phyloP scores from a whole-genome alignment of 2,797 vertebrate species.

The Acipenser ruthenus region DNA sequence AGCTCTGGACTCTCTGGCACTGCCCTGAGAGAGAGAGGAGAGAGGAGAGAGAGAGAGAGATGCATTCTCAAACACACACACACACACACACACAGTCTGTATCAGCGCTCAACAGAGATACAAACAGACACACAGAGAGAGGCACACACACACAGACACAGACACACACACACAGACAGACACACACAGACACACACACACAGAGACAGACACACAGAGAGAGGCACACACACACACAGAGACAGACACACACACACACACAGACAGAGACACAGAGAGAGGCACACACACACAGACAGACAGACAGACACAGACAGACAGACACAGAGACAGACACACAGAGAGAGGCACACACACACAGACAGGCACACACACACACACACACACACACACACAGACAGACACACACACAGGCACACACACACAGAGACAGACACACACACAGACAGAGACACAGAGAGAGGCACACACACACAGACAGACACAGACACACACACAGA shows the following conservation, averaged over 20 bases:
- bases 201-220: not conserved
- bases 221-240: slow-evolving; percentile 6
- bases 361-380: not conserved
- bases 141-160: too few species aligned
- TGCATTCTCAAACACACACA: not conserved
- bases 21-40: too few species aligned
- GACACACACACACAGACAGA: too few species aligned
- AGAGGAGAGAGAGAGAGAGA: too few species aligned
- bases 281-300: slow-evolving; percentile 29
- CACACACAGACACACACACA: too few species aligned
- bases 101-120: too few species aligned
- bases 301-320: slow-evolving; percentile 30
- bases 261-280: slow-evolving; percentile 7
- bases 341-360: too few species aligned
- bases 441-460: slow-evolving; percentile 3
- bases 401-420: slow-evolving; percentile 4
- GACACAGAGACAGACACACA: slow-evolving; percentile 29
- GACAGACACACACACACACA: slow-evolving; percentile 5
- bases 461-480: slow-evolving; percentile 25
- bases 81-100: not conserved
- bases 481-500: slow-evolving; percentile 38
- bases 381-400: slow-evolving; percentile 10
- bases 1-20: too few species aligned
- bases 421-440: slow-evolving; percentile 20
- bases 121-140: too few species aligned